Conservation (phyloP, 2,888 invertebrate species). For the Scotopteryx bipunctaria region DNA sequence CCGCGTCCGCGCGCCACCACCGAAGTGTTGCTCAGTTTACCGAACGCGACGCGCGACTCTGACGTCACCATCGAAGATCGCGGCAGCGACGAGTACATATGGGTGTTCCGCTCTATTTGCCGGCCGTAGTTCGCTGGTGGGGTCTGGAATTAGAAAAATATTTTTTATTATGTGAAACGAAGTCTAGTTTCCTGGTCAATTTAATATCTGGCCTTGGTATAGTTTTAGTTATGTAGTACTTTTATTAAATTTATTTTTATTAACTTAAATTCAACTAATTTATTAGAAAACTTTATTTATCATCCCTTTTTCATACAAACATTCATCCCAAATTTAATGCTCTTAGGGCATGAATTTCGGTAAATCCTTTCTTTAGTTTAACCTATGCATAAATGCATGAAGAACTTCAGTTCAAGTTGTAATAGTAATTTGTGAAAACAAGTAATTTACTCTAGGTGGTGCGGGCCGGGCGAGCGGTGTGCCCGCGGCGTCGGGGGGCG, state of each 20-base stretch:
- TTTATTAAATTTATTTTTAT: too few species aligned
- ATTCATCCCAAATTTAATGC: too few species aligned
- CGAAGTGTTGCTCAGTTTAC: conserved; percentile 82
- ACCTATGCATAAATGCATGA: too few species aligned
- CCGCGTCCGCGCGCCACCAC: conserved; percentile 81
- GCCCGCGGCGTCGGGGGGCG: conserved; percentile 58
- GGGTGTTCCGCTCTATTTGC: conserved; percentile 87
- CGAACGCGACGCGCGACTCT: conserved; percentile 88
- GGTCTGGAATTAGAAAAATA: conserved; percentile 77
- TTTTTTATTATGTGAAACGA: neutral
- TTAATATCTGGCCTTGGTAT: too few species aligned
- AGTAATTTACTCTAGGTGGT: conserved; percentile 72
- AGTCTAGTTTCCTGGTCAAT: neutral
- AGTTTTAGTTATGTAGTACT: too few species aligned
- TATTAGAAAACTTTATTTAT: too few species aligned
- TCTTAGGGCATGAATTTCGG: too few species aligned
- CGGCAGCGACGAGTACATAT: conserved; percentile 90
- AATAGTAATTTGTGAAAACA: too few species aligned
- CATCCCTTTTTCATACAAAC: too few species aligned
- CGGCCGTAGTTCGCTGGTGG: conserved; percentile 90
- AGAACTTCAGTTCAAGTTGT: too few species aligned
- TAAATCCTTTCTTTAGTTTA: too few species aligned
- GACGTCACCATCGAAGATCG: conserved; percentile 84
- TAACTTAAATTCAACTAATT: too few species aligned
- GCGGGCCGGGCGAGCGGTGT: conserved; percentile 63